Percentiles rank a stretch among this genome's conserved stretches.
Evolutionary conservation across 2,888 invertebrate species (phyloP).

Genomic region (Sarcophaga caerulescens): DNA sequence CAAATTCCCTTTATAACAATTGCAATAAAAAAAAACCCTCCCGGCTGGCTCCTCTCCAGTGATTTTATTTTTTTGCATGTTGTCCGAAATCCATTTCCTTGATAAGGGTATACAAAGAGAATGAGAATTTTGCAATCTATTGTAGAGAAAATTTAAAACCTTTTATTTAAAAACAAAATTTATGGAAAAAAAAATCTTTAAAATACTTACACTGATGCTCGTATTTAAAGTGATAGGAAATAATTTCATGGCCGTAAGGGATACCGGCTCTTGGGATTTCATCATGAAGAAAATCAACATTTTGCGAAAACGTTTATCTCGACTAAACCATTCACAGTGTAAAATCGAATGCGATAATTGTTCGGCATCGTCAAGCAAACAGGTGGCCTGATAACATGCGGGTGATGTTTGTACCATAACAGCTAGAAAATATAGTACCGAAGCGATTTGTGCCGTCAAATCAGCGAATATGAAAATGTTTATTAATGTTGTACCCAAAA

Average conservation of each 20-base stretch:
- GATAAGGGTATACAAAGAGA: constrained; percentile 57
- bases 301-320: constrained; percentile 62
- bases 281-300: constrained; percentile 68
- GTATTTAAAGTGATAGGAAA: constrained; percentile 69
- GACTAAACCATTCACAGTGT: constrained; percentile 66
- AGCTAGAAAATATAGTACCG: constrained; percentile 62
- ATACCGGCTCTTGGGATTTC: constrained; percentile 55
- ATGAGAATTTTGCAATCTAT: constrained; percentile 61
- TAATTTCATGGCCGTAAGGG: constrained; percentile 65
- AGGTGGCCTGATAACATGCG: constrained; percentile 67
- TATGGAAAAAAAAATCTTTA: too few species aligned
- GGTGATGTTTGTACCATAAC: constrained; percentile 65
- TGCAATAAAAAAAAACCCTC: too few species aligned
- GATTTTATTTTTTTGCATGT: not conserved
- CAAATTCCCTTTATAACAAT: not conserved
- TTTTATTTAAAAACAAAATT: not conserved
- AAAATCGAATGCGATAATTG: constrained; percentile 65
- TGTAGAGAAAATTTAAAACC: not conserved
- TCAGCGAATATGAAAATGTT: constrained; percentile 69
- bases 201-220: constrained; percentile 67
- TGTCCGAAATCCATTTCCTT: constrained; percentile 53
- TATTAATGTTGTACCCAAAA: constrained; percentile 67
- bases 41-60: too few species aligned
- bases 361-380: constrained; percentile 63
- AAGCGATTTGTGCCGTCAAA: constrained; percentile 63